Conservation (phyloP, 2,113 vertebrate genomes). For the Sus scrofa region DNA sequence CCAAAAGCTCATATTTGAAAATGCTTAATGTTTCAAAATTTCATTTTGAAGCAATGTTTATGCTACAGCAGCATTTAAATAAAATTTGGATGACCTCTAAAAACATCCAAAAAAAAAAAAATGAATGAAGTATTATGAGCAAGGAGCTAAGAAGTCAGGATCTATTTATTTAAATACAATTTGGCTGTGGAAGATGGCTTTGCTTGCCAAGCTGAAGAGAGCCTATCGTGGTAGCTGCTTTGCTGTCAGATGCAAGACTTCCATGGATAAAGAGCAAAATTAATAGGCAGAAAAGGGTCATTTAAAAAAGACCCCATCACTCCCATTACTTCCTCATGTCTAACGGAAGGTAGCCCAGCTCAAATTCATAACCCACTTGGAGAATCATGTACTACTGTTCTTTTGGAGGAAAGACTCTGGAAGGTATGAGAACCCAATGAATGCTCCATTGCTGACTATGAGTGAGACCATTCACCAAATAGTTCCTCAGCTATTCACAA, state of each 20-base stretch:
- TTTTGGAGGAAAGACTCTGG: neutral
- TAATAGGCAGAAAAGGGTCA: neutral
- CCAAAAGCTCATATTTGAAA: conserved; percentile 38
- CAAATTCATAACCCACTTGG: neutral
- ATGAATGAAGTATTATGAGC: conserved; percentile 62
- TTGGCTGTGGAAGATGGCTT: conserved; percentile 49
- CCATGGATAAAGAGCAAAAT: conserved; percentile 55
- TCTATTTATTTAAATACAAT: conserved; percentile 70
- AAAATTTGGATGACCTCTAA: conserved; percentile 65
- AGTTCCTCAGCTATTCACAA: neutral
- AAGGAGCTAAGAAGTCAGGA: conserved; percentile 49
- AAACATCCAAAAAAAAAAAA: conserved; percentile 37
- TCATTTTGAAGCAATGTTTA: conserved; percentile 56
- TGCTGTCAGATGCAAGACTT: conserved; percentile 38
- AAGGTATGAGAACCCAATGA: neutral
- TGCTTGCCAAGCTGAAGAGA: conserved; percentile 59
- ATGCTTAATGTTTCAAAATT: conserved; percentile 40
- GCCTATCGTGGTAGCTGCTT: neutral
- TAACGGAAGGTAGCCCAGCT: neutral
- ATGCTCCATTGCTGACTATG: neutral
- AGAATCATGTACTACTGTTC: neutral
- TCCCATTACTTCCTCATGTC: neutral
- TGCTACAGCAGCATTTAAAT: conserved; percentile 23
- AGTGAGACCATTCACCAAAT: neutral
- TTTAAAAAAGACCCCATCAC: neutral